Base-by-base conservation (phyloP, 2,113 vertebrate species). In the Sceloporus tristichus region DNA sequence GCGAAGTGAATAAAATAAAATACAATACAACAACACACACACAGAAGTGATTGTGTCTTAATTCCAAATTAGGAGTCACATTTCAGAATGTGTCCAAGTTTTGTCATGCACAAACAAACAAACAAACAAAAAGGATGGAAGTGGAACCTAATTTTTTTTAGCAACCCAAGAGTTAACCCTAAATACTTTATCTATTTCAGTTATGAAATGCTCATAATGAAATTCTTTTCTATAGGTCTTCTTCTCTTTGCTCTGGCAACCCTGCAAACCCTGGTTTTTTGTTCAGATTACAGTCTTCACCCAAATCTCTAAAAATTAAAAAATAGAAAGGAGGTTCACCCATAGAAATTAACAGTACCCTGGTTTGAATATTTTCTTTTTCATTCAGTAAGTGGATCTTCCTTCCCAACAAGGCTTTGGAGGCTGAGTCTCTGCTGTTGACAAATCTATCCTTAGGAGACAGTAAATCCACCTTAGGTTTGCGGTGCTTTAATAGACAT, bases 391-490 rank as follows among this genome's bases (percentile, higher is more conserved):
- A 96, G 95, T 96, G 95, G 96, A 96, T 95, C 95, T 96, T 93
- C 90, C 96, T 96, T 87, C 91, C 95, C 78, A 54, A 94, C 48
- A 48, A 96, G 90, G 96, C 96, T 95, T 62, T 6, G 94, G 95
- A 97, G 96, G 96, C 96, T 29, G 95, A 97, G 96, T 96, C 97
- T 96, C 97, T 92, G 95, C 96, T 97, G 97, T 48, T 48, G 48
- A 96, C 97, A 97, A 97, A 97, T 97, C 96, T 96, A 97, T 97
- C 97, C 97, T 96, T 93, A 95, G 95, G 95, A 97, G 96, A 96
- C 96, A 96, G 97, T 97, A 97, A 97, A 97, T 97, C 97, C 97
- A 97, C 97, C 97, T 97, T 97, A 96, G 95, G 96, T 97, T 97
- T 96, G 96, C 96, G 96, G 97, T 95, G 93, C 96, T 97, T 97